phyloP scores from a whole-genome alignment of 1,140 invertebrate genomes.

The Aleiodes sp. region DNA sequence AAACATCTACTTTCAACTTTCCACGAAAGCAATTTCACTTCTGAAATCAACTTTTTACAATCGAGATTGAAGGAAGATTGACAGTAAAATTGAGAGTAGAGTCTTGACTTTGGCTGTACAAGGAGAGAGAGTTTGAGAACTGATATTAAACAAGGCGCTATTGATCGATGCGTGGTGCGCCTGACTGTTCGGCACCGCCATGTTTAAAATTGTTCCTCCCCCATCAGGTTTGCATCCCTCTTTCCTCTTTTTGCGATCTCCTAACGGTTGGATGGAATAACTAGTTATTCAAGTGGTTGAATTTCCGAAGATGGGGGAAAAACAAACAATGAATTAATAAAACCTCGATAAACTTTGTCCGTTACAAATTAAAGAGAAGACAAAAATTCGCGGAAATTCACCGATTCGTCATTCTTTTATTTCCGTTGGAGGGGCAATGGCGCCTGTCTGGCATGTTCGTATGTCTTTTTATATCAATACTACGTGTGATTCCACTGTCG shows the following conservation, averaged over 20 bases:
- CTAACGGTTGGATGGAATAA: not conserved
- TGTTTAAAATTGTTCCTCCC: conserved; percentile 64
- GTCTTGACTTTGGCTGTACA: conserved; percentile 50
- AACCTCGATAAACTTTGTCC: not conserved
- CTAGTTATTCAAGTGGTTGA: conserved; percentile 3
- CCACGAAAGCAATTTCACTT: not conserved
- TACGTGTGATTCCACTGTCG: conserved; percentile 3
- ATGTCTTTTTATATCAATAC: not conserved
- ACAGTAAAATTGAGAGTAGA: not conserved
- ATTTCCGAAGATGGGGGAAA: not conserved
- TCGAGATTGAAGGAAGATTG: conserved; percentile 2
- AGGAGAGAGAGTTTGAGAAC: conserved; percentile 60
- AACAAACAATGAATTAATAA: not conserved
- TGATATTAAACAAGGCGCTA: conserved; percentile 66
- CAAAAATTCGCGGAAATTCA: no score
- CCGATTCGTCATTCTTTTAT: not conserved
- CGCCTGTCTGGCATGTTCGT: not conserved
- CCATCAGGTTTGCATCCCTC: not conserved
- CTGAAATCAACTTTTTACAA: not conserved
- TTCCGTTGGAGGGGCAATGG: no score
- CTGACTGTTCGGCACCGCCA: conserved; percentile 58
- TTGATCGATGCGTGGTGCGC: conserved; percentile 61
- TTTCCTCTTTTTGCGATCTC: not conserved
- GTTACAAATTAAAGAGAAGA: no score
- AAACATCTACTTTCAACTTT: no score